Evolutionary conservation across 2,888 invertebrate species (phyloP).

Genomic region (Melangyna quadrimaculata): DNA sequence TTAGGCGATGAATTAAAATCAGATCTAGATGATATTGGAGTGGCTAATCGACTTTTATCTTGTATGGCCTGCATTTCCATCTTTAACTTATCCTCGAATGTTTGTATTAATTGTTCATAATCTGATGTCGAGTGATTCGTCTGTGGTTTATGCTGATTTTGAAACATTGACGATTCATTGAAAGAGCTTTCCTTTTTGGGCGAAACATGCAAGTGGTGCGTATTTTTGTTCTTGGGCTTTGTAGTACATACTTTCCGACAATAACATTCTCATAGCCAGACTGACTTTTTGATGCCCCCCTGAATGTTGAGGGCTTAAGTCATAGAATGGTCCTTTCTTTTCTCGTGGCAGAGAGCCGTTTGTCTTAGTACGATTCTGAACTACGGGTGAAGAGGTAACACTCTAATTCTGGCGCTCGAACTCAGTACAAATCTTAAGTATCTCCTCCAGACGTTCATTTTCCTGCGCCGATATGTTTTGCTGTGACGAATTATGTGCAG

Average conservation of each 20-base stretch:
- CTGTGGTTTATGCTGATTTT: conserved; percentile 73
- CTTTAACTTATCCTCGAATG: conserved; percentile 83
- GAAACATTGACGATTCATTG: conserved; percentile 36
- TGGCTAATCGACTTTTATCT: conserved; percentile 74
- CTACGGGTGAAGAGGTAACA: conserved; percentile 80
- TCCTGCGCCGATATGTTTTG: conserved; percentile 79
- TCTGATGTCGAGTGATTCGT: conserved; percentile 71
- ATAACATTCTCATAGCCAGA: conserved; percentile 84
- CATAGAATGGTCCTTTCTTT: conserved; percentile 81
- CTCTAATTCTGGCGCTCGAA: conserved; percentile 88
- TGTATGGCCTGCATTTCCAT: conserved; percentile 81
- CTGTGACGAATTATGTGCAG: conserved; percentile 49
- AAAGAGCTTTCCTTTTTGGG: conserved; percentile 81
- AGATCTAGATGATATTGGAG: conserved; percentile 15
- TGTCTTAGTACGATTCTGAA: conserved; percentile 89
- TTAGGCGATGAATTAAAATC: conserved; percentile 73
- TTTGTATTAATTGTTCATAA: conserved; percentile 81
- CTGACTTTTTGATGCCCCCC: conserved; percentile 68
- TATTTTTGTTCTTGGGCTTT: conserved; percentile 82
- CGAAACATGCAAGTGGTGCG: conserved; percentile 82
- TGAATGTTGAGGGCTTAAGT: conserved; percentile 65
- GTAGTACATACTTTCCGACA: conserved; percentile 79
- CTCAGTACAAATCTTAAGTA: conserved; percentile 95
- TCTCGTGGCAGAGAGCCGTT: conserved; percentile 91
- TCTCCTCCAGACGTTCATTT: conserved; percentile 92